Percentiles rank a stretch among this genome's conserved stretches.
phyloP scores from a whole-genome alignment of 1,140 invertebrate species.

The Aphelenchoides besseyi region DNA sequence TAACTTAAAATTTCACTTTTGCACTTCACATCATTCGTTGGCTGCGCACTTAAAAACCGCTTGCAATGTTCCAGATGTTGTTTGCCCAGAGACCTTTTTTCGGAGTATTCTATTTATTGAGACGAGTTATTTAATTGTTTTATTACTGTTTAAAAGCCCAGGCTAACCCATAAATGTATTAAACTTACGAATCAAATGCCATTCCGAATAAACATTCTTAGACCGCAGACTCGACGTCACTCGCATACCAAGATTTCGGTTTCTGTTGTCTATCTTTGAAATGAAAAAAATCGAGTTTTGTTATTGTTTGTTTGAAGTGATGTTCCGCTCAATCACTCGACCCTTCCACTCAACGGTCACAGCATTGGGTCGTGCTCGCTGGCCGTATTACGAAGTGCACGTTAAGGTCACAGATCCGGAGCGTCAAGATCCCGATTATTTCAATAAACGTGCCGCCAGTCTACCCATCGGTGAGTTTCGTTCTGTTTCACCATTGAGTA shows the following conservation, averaged over 20 bases:
- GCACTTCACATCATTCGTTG: too few relatives aligned
- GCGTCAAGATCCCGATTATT: constrained; percentile 58
- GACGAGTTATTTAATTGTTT: not conserved
- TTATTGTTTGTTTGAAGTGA: not conserved
- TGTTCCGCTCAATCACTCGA: not conserved
- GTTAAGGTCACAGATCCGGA: constrained; percentile 59
- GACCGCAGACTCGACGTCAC: too few relatives aligned
- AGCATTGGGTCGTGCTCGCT: not conserved
- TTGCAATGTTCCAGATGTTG: too few relatives aligned
- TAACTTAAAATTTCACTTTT: not conserved
- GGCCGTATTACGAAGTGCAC: constrained; percentile 47
- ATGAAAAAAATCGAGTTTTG: too few relatives aligned
- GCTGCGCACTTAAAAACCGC: too few relatives aligned
- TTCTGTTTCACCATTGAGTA: not conserved
- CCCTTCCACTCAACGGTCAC: not conserved
- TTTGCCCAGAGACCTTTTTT: not conserved
- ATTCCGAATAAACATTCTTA: constrained; percentile 1
- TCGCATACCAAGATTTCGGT: too few relatives aligned
- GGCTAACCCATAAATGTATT: not conserved
- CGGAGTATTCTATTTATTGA: constrained; percentile 1
- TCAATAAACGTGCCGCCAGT: constrained; percentile 55
- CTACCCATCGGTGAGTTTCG: constrained; percentile 50
- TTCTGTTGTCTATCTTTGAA: too few relatives aligned
- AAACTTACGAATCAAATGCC: constrained; percentile 2
- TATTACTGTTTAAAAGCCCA: too few relatives aligned